Base-by-base conservation (phyloP, 2,888 invertebrate species). In the Stenchaetothrips biformis region DNA sequence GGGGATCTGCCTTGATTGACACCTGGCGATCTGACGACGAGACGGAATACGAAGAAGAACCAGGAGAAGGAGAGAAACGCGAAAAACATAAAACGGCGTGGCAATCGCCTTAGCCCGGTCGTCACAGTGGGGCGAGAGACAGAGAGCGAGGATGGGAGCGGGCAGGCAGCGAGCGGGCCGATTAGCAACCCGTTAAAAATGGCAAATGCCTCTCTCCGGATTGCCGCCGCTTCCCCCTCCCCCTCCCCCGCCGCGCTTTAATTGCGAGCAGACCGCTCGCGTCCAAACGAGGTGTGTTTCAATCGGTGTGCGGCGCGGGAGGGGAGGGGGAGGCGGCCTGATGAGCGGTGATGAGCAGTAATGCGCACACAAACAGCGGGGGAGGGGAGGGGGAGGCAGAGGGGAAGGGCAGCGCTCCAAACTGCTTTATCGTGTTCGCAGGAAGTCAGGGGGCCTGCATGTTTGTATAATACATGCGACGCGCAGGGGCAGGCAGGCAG, bases 261-360 rank as follows among this genome's bases (percentile, higher is more conserved):
- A 74, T 74, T 74, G 67, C 67, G 53, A 13, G 13, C 53, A 53
- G 67, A 74, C 67, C 67, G 67, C 67, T 25, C 25, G 67, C 67
- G 67, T 25, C 67, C 67, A 74, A 74, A 74, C 67, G 67, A 74
- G 67, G 67, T 74, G 67, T 74, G 67, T 74, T 74, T 74, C 67
- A 74, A 74, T 74, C 67, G 67, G 67, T 74, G n/a, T 7, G 67
- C 21, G 25, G 21, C 37, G 67, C 21, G 25, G 37, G 67, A 21
- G 21, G 21, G 67, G 62, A n/a, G 21, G 67, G 21, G 67, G 67
- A 25, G 67, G 25, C 37, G 37, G 67, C 21, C 25, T 74, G 67
- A 74, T 74, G 67, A 74, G 67, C 67, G 25, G 67, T 74, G 67
- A 74, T 74, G 67, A 74, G 67, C 67, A 25, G 67, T 74, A 74